Conservation (phyloP, 2,888 invertebrate genomes). For the Neria commutata region DNA sequence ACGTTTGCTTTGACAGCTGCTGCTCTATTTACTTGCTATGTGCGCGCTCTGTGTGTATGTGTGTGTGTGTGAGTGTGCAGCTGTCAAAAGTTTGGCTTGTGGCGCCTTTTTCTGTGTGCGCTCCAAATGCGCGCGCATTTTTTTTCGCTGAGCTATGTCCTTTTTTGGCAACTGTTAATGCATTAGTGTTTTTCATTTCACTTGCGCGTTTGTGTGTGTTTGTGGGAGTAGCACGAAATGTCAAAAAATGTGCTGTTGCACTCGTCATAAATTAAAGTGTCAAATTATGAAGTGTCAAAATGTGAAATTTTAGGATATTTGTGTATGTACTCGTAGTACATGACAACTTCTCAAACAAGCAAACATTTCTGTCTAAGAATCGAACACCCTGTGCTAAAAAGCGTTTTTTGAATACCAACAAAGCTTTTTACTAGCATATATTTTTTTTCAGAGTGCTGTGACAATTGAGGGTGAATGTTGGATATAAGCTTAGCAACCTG, state of each 20-base stretch:
- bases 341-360: not conserved
- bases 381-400: not conserved
- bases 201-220: too few relatives aligned
- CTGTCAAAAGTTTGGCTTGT: constrained; percentile 12
- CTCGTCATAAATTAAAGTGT: too few relatives aligned
- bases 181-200: too few relatives aligned
- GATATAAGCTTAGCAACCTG: too few relatives aligned
- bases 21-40: constrained; percentile 1
- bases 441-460: too few relatives aligned
- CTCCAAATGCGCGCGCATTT: constrained; percentile 20
- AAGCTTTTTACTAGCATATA: too few relatives aligned
- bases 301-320: not conserved
- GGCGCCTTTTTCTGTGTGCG: not conserved
- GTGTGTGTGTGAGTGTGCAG: constrained; percentile 10
- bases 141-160: constrained; percentile 10
- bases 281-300: constrained; percentile 1
- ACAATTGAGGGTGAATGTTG: too few relatives aligned
- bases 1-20: not conserved
- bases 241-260: too few relatives aligned
- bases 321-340: not conserved
- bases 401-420: too few relatives aligned
- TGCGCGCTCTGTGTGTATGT: too few relatives aligned
- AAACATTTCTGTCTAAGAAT: not conserved
- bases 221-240: too few relatives aligned
- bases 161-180: too few relatives aligned